Conservation (phyloP, 2,888 invertebrate genomes). For the Cerceris ruficornis region DNA sequence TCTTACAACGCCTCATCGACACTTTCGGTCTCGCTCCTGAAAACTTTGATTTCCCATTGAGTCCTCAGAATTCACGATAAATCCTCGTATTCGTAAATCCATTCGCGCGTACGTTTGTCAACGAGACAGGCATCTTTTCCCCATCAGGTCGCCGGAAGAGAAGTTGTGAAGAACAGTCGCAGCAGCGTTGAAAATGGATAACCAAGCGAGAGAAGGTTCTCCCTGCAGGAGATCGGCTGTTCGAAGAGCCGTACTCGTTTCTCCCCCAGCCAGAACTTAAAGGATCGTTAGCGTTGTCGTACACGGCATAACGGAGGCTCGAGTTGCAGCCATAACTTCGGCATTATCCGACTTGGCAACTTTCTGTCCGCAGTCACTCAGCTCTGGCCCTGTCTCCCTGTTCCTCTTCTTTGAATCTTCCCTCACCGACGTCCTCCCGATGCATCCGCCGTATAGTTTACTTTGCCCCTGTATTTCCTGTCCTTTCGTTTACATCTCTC, state of each 20-base stretch:
- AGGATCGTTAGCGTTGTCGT: constrained; percentile 75
- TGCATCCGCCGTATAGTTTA: constrained; percentile 31
- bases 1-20: constrained; percentile 5
- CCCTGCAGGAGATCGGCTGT: background rate
- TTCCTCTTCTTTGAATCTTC: background rate
- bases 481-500: constrained; percentile 6
- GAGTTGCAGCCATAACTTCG: constrained; percentile 75
- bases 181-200: too few species aligned
- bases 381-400: constrained; percentile 16
- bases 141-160: constrained; percentile 6
- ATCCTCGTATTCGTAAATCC: constrained; percentile 1
- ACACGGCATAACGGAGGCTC: constrained; percentile 54
- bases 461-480: constrained; percentile 23
- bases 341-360: constrained; percentile 79
- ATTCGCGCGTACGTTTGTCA: constrained; percentile 16
- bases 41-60: background rate
- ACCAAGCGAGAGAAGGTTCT: background rate
- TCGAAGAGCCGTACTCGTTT: background rate
- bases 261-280: constrained; percentile 60
- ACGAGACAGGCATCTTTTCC: constrained; percentile 25
- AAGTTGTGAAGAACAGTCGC: background rate
- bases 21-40: background rate
- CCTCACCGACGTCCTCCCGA: background rate
- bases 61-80: background rate
- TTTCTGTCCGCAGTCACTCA: constrained; percentile 58